These are phyloP conservation scores for Holacanthus passer DNA, from an alignment of 2,113 vertebrate species.

Conservation along the genomic window DNA sequence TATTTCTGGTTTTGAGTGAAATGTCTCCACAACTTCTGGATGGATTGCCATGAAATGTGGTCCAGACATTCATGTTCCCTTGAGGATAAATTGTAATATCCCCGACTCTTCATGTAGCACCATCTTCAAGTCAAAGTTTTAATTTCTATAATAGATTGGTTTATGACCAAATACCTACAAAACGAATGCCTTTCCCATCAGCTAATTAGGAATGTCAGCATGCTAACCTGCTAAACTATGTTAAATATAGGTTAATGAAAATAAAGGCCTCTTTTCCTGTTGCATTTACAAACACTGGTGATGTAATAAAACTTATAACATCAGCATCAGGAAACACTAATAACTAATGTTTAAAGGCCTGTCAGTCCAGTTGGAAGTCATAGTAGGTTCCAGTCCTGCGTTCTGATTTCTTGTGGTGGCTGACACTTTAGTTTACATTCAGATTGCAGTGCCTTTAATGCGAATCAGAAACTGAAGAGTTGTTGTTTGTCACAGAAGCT, in stretches of 20 bases:
- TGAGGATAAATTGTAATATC: background rate
- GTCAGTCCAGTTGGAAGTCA: background rate
- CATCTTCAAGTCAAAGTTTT: no score
- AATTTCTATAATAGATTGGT: no score
- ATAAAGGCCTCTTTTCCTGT: background rate
- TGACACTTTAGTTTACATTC: background rate
- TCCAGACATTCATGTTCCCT: background rate
- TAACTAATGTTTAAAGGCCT: background rate
- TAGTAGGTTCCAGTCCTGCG: background rate
- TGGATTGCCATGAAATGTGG: no score
- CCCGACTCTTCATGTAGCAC: no score
- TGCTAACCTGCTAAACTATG: no score
- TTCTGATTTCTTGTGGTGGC: background rate
- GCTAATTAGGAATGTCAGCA: background rate
- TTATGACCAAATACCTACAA: no score
- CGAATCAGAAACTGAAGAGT: background rate
- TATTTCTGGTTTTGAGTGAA: background rate
- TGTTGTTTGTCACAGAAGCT: conserved; percentile 11
- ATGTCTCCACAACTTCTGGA: no score
- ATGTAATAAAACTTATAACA: background rate
- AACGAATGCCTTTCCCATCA: background rate
- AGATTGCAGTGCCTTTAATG: background rate
- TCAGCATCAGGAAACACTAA: background rate
- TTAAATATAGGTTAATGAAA: no score
- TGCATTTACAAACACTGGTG: no score